Evolutionary conservation across 2,797 vertebrate genomes (phyloP).

Genomic region (Hephaestus fuliginosus): DNA sequence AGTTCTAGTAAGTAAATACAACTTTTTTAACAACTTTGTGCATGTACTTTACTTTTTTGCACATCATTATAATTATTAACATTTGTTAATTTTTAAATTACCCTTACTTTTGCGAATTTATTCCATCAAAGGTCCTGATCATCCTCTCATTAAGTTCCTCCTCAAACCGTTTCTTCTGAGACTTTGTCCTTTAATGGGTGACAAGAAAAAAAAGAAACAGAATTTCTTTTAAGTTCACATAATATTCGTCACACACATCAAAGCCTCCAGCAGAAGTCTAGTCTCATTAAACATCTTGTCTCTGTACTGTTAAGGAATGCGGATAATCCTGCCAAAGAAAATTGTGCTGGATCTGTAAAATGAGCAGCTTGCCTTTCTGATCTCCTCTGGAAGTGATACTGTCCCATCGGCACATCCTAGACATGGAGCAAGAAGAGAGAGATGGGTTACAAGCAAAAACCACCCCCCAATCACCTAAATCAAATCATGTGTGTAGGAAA

Average conservation of each 20-base stretch:
- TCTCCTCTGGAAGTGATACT: conserved; percentile 94
- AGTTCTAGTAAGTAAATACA: background rate
- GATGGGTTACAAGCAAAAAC: conserved; percentile 37
- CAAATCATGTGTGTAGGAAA: background rate
- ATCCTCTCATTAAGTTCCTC: conserved; percentile 95
- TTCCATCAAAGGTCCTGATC: conserved; percentile 96
- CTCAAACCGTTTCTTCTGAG: conserved; percentile 96
- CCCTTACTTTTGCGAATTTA: conserved; percentile 94
- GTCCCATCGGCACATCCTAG: conserved; percentile 94
- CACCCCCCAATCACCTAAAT: conserved; percentile 17
- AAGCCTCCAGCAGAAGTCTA: conserved; percentile 36
- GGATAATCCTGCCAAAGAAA: conserved; percentile 58
- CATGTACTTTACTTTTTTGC: background rate
- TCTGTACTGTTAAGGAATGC: conserved; percentile 12
- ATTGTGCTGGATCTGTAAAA: conserved; percentile 34
- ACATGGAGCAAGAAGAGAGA: conserved; percentile 43
- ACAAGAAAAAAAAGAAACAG: conserved; percentile 35
- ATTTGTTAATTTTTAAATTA: background rate
- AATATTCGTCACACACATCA: conserved; percentile 51
- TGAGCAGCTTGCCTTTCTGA: conserved; percentile 87
- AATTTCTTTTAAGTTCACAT: conserved; percentile 41
- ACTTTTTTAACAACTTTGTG: background rate
- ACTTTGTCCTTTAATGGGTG: conserved; percentile 89
- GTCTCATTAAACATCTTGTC: conserved; percentile 43
- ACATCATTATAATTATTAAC: background rate